Percentiles rank a stretch among this genome's conserved stretches.
Evolutionary conservation across 2,113 vertebrate genomes (phyloP).

Genomic region (Erinaceus europaeus): DNA sequence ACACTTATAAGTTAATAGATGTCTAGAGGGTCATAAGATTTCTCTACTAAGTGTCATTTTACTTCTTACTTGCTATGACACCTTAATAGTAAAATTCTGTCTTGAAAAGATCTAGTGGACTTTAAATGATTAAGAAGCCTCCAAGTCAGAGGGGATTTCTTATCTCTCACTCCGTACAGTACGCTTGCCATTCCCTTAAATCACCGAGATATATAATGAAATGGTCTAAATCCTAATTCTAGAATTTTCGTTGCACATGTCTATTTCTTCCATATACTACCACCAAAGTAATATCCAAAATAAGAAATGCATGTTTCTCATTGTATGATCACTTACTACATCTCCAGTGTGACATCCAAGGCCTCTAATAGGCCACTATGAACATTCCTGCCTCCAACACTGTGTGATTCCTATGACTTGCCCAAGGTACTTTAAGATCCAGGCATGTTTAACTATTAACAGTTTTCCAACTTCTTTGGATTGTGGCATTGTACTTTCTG

Average conservation of each 20-base stretch:
- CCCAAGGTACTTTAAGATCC: neutral
- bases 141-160: neutral
- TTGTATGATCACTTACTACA: neutral
- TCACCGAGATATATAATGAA: neutral
- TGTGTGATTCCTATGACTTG: neutral
- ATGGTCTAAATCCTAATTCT: neutral
- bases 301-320: neutral
- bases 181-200: neutral
- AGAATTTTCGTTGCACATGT: neutral
- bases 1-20: neutral
- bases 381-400: neutral
- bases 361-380: neutral
- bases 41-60: conserved; percentile 35
- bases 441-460: neutral
- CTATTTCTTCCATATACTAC: neutral
- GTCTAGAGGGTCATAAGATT: neutral
- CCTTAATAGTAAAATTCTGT: neutral
- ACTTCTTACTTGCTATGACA: neutral
- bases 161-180: neutral
- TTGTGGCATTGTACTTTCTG: neutral
- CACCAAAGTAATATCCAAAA: neutral
- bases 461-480: neutral
- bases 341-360: neutral
- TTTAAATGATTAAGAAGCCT: conserved; percentile 2
- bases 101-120: neutral